These are phyloP conservation scores for Hoplostethus mediterraneus DNA, from an alignment of 2,797 vertebrate genomes.

Conservation along the genomic window DNA sequence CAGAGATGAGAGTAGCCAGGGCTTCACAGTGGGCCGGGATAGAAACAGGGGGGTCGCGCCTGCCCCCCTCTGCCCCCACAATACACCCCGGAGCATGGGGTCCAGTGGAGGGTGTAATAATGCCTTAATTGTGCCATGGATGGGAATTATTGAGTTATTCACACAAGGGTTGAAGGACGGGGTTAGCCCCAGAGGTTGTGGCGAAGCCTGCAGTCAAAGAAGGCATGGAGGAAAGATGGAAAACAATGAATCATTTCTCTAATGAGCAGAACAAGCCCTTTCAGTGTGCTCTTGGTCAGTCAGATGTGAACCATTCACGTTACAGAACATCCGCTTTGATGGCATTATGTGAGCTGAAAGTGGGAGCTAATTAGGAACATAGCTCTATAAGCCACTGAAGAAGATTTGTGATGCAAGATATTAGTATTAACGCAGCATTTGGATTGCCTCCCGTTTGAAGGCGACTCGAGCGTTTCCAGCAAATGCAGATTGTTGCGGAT, in stretches of 20 bases:
- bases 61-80: conserved; percentile 48
- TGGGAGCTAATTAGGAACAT: conserved; percentile 57
- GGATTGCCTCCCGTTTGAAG: background rate
- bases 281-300: conserved; percentile 65
- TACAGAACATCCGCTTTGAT: conserved; percentile 52
- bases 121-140: conserved; percentile 80
- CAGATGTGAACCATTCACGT: conserved; percentile 68
- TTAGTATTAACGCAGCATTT: background rate
- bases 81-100: conserved; percentile 69
- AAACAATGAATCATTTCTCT: conserved; percentile 79
- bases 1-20: conserved; percentile 72
- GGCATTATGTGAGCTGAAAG: conserved; percentile 54
- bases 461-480: conserved; percentile 6
- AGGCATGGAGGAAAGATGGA: conserved; percentile 62
- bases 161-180: conserved; percentile 63
- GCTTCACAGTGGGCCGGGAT: conserved; percentile 55
- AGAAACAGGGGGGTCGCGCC: conserved; percentile 46
- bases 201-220: conserved; percentile 71
- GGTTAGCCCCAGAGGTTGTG: conserved; percentile 64
- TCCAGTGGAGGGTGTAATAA: conserved; percentile 80
- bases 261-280: conserved; percentile 78
- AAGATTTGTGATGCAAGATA: conserved; percentile 30
- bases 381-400: conserved; percentile 12
- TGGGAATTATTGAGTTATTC: conserved; percentile 79
- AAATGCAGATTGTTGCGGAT: conserved; percentile 10